phyloP scores from a whole-genome alignment of 1,140 invertebrate genomes.

The Heliconius hermathena region DNA sequence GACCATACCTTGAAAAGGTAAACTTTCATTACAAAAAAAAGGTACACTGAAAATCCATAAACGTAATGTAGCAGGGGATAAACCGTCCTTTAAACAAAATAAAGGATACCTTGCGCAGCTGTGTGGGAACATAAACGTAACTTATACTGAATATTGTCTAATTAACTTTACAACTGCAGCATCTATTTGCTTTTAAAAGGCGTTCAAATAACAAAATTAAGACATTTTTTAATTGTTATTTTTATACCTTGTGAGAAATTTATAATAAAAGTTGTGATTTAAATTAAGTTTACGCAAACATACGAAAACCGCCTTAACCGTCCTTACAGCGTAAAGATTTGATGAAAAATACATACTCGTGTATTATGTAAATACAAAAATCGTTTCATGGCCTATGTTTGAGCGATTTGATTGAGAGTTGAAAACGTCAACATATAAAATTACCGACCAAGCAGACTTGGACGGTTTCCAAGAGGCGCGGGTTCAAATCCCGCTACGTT shows the following conservation, averaged over 20 bases:
- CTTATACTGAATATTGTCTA: conserved; percentile 24
- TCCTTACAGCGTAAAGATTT: too few species aligned
- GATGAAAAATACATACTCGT: too few species aligned
- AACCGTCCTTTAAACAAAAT: conserved; percentile 26
- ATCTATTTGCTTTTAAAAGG: not conserved
- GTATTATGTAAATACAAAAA: not conserved
- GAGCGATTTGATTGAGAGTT: not conserved
- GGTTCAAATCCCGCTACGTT: too few species aligned
- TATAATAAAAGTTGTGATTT: too few species aligned
- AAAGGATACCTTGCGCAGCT: conserved; percentile 20
- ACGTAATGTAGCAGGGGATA: conserved; percentile 24
- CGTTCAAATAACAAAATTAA: not conserved
- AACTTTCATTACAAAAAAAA: conserved; percentile 25
- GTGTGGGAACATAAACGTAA: conserved; percentile 22
- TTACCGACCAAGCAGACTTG: not conserved
- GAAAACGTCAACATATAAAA: not conserved
- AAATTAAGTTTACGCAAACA: too few species aligned
- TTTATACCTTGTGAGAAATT: too few species aligned
- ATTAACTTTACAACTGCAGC: conserved; percentile 9
- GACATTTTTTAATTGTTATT: not conserved
- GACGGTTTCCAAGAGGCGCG: too few species aligned
- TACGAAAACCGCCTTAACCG: too few species aligned
- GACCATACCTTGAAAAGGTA: conserved; percentile 1
- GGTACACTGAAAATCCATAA: conserved; percentile 22
- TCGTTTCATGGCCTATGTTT: not conserved